These are phyloP conservation scores for Leptopilina drosophilae DNA, from an alignment of 2,888 invertebrate genomes.

Conservation along the genomic window DNA sequence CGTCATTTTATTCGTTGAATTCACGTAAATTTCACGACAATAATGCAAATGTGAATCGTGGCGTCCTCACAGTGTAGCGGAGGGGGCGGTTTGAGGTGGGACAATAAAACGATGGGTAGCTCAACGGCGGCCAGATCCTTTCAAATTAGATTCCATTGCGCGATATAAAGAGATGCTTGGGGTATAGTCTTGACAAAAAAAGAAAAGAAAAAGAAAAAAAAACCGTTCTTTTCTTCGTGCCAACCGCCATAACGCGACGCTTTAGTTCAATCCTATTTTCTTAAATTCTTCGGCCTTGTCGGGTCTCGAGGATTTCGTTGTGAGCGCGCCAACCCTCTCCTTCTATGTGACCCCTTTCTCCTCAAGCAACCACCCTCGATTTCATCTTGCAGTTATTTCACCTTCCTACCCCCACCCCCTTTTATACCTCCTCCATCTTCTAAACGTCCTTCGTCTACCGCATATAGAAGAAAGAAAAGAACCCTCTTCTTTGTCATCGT, in stretches of 20 bases:
- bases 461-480: too few species aligned
- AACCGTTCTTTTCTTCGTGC: constrained; percentile 29
- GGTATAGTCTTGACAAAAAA: constrained; percentile 36
- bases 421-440: too few species aligned
- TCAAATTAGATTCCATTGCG: constrained; percentile 40
- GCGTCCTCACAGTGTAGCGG: background rate
- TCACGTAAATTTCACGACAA: constrained; percentile 22
- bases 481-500: constrained; percentile 27
- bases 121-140: constrained; percentile 36
- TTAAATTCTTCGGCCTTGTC: constrained; percentile 36
- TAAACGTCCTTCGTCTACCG: too few species aligned
- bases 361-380: background rate
- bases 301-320: constrained; percentile 20
- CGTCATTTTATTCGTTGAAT: constrained; percentile 1
- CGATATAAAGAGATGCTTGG: constrained; percentile 39
- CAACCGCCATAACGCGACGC: constrained; percentile 35
- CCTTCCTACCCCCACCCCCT: background rate
- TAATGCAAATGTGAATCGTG: constrained; percentile 31
- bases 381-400: background rate
- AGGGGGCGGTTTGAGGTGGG: background rate
- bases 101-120: constrained; percentile 22
- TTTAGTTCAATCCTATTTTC: constrained; percentile 40
- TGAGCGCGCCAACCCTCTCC: background rate
- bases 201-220: too few species aligned
- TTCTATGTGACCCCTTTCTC: background rate